Percentiles rank a stretch among this genome's conserved stretches.
Conservation (phyloP, 1,140 invertebrate species). For the Cydia splendana region DNA sequence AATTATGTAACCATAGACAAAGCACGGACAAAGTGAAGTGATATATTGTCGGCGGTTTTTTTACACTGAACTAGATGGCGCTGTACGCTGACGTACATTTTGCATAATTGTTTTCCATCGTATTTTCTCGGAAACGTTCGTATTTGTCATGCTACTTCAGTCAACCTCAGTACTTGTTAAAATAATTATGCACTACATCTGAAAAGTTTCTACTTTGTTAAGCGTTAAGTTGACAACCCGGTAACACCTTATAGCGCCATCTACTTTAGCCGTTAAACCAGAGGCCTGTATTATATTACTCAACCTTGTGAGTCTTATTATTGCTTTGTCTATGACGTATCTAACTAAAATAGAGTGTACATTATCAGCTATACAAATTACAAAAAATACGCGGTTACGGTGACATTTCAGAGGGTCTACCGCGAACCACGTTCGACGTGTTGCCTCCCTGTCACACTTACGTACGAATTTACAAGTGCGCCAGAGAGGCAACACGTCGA, state of each 20-base stretch:
- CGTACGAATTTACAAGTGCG: too few relatives aligned
- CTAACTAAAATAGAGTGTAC: background rate
- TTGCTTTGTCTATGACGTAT: background rate
- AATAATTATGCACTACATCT: too few relatives aligned
- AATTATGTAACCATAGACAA: background rate
- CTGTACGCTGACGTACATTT: too few relatives aligned
- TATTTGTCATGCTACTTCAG: too few relatives aligned
- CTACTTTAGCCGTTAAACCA: background rate
- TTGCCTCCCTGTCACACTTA: too few relatives aligned
- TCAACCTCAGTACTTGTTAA: too few relatives aligned
- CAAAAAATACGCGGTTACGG: background rate
- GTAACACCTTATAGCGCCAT: background rate
- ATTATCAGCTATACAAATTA: slow-evolving; percentile 4
- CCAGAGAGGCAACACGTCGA: too few relatives aligned
- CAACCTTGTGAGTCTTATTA: background rate
- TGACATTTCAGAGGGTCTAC: background rate
- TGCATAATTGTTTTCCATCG: too few relatives aligned
- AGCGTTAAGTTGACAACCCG: background rate
- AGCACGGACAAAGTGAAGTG: slow-evolving; percentile 12
- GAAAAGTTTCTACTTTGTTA: too few relatives aligned
- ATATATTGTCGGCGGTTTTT: background rate
- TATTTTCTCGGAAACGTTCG: too few relatives aligned
- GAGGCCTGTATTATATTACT: background rate
- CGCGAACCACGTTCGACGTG: too few relatives aligned
- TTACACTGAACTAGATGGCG: too few relatives aligned